Evolutionary conservation across 2,888 invertebrate genomes (phyloP).

Genomic region (Microplitis deprimator): DNA sequence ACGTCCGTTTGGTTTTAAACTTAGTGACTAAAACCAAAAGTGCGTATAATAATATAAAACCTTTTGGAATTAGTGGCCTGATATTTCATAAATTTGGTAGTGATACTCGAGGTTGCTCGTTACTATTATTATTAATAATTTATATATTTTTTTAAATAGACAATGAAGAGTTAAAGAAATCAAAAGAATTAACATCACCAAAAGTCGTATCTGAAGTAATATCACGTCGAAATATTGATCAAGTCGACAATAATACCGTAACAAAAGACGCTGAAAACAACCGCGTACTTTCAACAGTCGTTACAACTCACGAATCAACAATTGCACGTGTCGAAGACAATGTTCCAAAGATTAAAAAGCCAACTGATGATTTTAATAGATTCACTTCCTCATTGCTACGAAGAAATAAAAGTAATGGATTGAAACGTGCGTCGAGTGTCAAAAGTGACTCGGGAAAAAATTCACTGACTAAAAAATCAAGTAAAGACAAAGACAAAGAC

Average conservation of each 20-base stretch:
- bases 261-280: constrained; percentile 55
- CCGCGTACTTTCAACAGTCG: constrained; percentile 55
- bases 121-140: not conserved
- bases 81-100: too few relatives aligned
- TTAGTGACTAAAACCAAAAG: too few relatives aligned
- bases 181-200: constrained; percentile 36
- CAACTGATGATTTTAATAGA: constrained; percentile 7
- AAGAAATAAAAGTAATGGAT: not conserved
- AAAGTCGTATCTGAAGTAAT: constrained; percentile 38
- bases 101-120: too few relatives aligned
- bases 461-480: not conserved
- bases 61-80: too few relatives aligned
- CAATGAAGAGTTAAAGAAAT: constrained; percentile 28
- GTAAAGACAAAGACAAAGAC: not conserved
- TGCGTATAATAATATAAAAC: too few relatives aligned
- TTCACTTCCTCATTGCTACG: constrained; percentile 1
- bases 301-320: constrained; percentile 55
- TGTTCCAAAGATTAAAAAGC: constrained; percentile 29
- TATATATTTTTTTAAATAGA: not conserved
- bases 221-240: constrained; percentile 17
- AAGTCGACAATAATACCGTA: constrained; percentile 43
- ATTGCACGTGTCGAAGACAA: constrained; percentile 56
- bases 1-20: too few relatives aligned
- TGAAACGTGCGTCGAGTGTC: not conserved
- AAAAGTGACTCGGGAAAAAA: not conserved